phyloP scores from a whole-genome alignment of 2,888 invertebrate genomes.

The Hylaea fasciaria region DNA sequence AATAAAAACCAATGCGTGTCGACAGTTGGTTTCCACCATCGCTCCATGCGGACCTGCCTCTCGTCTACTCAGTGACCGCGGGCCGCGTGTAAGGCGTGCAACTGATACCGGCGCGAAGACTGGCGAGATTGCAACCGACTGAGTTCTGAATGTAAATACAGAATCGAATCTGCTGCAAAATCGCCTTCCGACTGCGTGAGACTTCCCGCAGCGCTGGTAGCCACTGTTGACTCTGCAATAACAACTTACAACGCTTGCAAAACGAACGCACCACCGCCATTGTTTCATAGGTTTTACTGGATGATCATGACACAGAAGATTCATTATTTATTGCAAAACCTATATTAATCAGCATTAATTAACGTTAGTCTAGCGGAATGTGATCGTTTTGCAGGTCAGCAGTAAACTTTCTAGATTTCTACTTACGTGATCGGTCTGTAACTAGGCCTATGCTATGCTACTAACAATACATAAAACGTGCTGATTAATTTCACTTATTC shows the following conservation, averaged over 20 bases:
- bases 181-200: constrained; percentile 52
- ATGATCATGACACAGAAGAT: no score
- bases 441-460: no score
- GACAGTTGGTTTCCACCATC: constrained; percentile 82
- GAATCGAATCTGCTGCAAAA: constrained; percentile 71
- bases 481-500: no score
- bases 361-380: constrained; percentile 25
- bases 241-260: constrained; percentile 47
- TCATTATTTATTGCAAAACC: no score
- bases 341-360: background rate
- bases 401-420: constrained; percentile 40
- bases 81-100: constrained; percentile 58
- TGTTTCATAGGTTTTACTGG: background rate
- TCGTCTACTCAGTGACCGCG: constrained; percentile 52
- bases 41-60: constrained; percentile 74
- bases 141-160: constrained; percentile 64
- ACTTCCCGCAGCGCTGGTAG: constrained; percentile 49
- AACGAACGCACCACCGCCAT: constrained; percentile 39
- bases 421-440: constrained; percentile 47
- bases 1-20: constrained; percentile 77
- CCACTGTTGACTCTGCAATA: constrained; percentile 56
- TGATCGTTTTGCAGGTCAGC: constrained; percentile 51
- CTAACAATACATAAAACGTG: background rate
- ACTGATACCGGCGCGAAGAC: constrained; percentile 50
- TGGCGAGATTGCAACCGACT: constrained; percentile 67